Evolutionary conservation across 2,797 vertebrate species (phyloP), one percentile per base, ranked within the genome.

Genomic region (Dipus sagitta): DNA sequence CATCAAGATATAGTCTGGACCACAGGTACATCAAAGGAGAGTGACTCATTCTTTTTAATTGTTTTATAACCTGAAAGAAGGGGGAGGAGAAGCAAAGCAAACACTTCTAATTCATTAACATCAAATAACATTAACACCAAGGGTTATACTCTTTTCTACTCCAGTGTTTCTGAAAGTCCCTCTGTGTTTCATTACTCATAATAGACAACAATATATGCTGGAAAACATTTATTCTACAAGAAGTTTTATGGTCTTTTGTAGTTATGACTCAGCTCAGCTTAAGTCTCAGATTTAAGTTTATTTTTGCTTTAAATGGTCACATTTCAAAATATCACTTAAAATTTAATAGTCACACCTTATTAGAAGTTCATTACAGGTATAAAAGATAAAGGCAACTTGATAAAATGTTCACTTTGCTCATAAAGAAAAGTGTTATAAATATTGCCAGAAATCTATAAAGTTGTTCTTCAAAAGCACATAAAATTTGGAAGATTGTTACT

Each of bases 291-390:
- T 90, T 94, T 89, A 76, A 64, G 32, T 38, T n/a, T 92, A 32
- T 52, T 86, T 90, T 93, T 89, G 42, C 64, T 81, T 87, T 75
- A 95, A 81, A 76, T 76, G 42, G 52, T 82, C 34, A 54, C 75
- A 71, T 91, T 94, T 88, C 32, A 95, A 95, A 96, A 92, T 62
- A 72, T 7, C 60, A 82, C 21, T 30, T 79, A 34, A 82, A 95
- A 67, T 85, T 72, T 26, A 62, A 30, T 38, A 24, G 4, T 80
- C 91, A 9, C 10, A 64, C 79, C 32, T 75, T 62, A 3, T 38
- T 79, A 87, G 26, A 95, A 88, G 28, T 76, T 81, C 81, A 88
- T 71, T 26, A 34, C 20, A 75, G 12, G 14, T 68, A 52, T 2
- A 23, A 71, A 94, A 7, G 20, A 54, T n/a, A 67, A 11, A 70